Base-by-base conservation (phyloP, 2,797 vertebrate species). In the Ataeniobius toweri region DNA sequence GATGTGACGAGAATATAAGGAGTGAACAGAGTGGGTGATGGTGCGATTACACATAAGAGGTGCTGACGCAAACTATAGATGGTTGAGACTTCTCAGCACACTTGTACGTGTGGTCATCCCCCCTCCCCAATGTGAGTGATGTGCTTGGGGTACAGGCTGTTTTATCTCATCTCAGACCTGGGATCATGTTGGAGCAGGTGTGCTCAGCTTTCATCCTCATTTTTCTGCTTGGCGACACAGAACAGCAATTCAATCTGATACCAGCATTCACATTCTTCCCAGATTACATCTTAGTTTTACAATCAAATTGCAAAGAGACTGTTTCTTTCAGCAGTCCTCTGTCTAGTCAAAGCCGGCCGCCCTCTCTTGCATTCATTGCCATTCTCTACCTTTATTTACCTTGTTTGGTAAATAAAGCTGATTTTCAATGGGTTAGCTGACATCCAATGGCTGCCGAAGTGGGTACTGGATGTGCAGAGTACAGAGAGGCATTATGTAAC, bases 401-500 rank as follows among this genome's bases (percentile, higher is more conserved):
- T 83, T 81, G 89, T 92, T 92, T 91, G 86, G 89, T 92, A 94
- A 94, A 94, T 90, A 90, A 92, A 91, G 88, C 86, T 84, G 88
- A 88, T 92, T 89, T 91, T 89, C 83, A 81, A 86, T 83, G 87
- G 88, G 77, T 88, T 89, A 48, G 92, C 89, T 91, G 90, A 89
- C 88, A 79, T 90, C 84, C 81, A 80, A 87, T 88, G 83, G 86
- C 86, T 85, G 85, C 88, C 70, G 84, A 88, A 91, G 90, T 88
- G 90, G 92, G 92, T 84, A 89, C 86, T 85, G 86, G 90, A 91
- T 94, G 92, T 93, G 91, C 91, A 86, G 76, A 83, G 89, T 80
- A 41, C 88, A 84, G 83, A 86, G 89, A 91, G 92, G 86, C 87
- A 89, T 95, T 95, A 95, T 93, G 92, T 92, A 95, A 96, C 89